phyloP scores from a whole-genome alignment of 2,888 invertebrate species.

The Netelia inedita region DNA sequence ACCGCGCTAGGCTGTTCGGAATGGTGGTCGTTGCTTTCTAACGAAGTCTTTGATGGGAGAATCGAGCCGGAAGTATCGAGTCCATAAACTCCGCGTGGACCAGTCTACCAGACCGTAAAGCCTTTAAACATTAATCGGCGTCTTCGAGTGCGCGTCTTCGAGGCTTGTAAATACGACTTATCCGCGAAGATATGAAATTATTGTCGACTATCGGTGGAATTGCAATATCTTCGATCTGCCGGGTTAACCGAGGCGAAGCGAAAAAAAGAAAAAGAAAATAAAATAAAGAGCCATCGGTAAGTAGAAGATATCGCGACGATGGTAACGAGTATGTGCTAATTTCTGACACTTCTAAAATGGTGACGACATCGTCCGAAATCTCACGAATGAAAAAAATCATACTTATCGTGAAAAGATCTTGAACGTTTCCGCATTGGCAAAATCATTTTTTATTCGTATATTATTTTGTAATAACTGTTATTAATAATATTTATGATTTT shows the following conservation, averaged over 20 bases:
- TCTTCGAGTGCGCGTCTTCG: not conserved
- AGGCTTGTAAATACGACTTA: not conserved
- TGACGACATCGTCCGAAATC: too few relatives aligned
- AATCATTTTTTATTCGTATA: too few relatives aligned
- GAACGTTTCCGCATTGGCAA: too few relatives aligned
- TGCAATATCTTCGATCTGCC: not conserved
- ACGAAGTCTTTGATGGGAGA: constrained; percentile 56
- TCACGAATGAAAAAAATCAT: too few relatives aligned
- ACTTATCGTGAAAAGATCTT: too few relatives aligned
- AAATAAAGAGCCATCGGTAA: too few relatives aligned
- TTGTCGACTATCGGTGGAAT: not conserved
- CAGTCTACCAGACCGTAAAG: constrained; percentile 11
- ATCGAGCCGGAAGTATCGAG: constrained; percentile 55
- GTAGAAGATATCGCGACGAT: too few relatives aligned
- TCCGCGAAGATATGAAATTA: not conserved
- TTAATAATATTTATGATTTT: too few relatives aligned
- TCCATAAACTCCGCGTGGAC: constrained; percentile 15
- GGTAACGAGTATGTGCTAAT: too few relatives aligned
- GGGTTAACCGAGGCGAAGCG: not conserved
- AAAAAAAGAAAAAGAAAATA: not conserved
- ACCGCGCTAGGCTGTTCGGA: constrained; percentile 16
- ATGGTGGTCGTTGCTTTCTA: constrained; percentile 59
- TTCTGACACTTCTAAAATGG: too few relatives aligned
- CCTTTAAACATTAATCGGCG: constrained; percentile 35
- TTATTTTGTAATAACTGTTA: too few relatives aligned